Conservation (phyloP, 1,140 invertebrate genomes). For the Habropoda laboriosa region DNA sequence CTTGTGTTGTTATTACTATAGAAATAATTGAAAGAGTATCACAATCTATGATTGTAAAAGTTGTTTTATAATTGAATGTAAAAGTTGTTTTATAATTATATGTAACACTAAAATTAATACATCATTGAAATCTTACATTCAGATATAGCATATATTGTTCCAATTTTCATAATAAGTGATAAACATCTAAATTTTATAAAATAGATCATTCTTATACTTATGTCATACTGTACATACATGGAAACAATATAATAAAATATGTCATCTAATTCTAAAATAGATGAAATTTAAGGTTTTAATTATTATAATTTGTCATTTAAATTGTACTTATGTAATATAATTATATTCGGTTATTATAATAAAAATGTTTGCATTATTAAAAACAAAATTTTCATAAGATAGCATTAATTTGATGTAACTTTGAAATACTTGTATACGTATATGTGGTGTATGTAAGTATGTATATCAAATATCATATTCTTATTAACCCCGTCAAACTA, state of each 20-base stretch:
- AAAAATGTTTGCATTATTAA: constrained; percentile 22
- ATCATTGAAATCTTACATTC: neutral
- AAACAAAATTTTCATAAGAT: neutral
- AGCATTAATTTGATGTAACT: neutral
- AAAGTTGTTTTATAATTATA: constrained; percentile 15
- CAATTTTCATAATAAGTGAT: neutral
- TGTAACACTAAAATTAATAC: constrained; percentile 16
- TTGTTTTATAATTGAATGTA: constrained; percentile 16
- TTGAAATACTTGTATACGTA: neutral
- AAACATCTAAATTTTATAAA: constrained; percentile 1
- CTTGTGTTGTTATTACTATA: too few relatives aligned
- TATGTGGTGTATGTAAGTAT: neutral
- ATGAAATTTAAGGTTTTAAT: constrained; percentile 1
- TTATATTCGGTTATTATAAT: constrained; percentile 15
- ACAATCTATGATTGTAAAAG: too few relatives aligned
- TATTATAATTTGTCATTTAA: neutral
- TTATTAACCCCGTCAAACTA: neutral
- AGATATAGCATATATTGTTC: neutral
- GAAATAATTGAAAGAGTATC: too few relatives aligned
- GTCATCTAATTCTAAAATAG: constrained; percentile 17
- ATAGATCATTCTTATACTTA: neutral
- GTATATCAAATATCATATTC: neutral
- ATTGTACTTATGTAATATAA: neutral
- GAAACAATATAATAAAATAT: constrained; percentile 6
- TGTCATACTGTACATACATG: neutral